A percentile compares a stretch with the other conserved stretches of the same genome.
These are phyloP conservation scores for Malurus cyaneus DNA, from an alignment of 2,113 vertebrate genomes.

Conservation along the genomic window DNA sequence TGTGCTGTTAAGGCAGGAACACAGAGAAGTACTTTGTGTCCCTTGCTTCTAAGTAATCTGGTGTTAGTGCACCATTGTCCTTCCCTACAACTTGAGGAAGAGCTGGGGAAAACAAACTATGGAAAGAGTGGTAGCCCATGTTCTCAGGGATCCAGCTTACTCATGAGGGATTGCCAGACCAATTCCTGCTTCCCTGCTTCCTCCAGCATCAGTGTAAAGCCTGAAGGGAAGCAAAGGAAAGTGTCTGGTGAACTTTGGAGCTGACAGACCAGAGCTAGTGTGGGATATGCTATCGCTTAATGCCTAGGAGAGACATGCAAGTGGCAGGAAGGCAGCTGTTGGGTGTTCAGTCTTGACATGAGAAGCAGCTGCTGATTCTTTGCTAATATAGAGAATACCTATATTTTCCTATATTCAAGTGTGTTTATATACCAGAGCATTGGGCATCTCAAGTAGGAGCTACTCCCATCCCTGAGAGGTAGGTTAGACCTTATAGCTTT, in stretches of 20 bases:
- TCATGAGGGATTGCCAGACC: neutral
- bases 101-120: neutral
- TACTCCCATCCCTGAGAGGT: neutral
- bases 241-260: neutral
- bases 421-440: neutral
- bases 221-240: neutral
- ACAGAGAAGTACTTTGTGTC: neutral
- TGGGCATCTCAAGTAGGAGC: neutral
- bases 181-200: neutral
- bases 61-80: neutral
- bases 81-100: neutral
- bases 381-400: neutral
- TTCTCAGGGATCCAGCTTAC: neutral
- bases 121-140: neutral
- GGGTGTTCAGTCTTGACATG: neutral
- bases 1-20: neutral
- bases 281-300: neutral
- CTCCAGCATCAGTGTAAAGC: neutral
- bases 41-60: neutral
- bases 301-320: neutral
- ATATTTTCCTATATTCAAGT: neutral
- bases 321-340: neutral
- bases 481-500: neutral
- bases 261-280: neutral
- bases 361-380: neutral